Conservation (phyloP, 2,113 vertebrate species). For the Eretmochelys imbricata region DNA sequence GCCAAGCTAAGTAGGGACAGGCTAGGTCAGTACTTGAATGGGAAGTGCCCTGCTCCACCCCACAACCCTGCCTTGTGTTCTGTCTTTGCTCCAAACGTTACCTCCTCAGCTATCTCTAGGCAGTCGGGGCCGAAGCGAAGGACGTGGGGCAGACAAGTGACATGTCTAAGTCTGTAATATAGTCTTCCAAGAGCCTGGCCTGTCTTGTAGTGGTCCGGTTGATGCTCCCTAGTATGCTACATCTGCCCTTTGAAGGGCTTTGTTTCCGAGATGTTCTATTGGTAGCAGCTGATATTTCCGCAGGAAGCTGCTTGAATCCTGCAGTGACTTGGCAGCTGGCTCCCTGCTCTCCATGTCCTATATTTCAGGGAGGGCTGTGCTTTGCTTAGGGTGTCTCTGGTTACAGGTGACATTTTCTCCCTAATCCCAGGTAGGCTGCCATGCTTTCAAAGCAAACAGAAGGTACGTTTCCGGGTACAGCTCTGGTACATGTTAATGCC, state of each 20-base stretch:
- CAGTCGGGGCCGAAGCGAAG: neutral
- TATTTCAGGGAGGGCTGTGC: neutral
- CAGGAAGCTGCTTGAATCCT: slow-evolving; percentile 21
- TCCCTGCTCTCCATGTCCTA: neutral
- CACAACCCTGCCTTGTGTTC: neutral
- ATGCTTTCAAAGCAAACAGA: slow-evolving; percentile 28
- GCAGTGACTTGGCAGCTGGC: fast-evolving
- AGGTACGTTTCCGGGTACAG: slow-evolving; percentile 12
- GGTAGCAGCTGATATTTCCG: neutral
- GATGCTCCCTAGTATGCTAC: neutral
- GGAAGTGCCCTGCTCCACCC: neutral
- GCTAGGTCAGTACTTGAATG: neutral
- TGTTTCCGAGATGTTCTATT: neutral
- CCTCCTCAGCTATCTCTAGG: neutral
- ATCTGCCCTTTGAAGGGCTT: neutral
- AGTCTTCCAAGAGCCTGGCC: neutral
- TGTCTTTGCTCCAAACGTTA: fast-evolving
- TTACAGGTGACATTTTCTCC: slow-evolving; percentile 64
- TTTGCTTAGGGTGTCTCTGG: neutral
- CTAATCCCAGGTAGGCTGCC: slow-evolving; percentile 22
- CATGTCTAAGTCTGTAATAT: neutral
- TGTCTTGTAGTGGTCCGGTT: fast-evolving
- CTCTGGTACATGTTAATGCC: neutral
- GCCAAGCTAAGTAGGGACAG: neutral
- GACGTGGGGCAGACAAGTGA: neutral